phyloP scores from a whole-genome alignment of 2,888 invertebrate species.

The Elmis aenea region DNA sequence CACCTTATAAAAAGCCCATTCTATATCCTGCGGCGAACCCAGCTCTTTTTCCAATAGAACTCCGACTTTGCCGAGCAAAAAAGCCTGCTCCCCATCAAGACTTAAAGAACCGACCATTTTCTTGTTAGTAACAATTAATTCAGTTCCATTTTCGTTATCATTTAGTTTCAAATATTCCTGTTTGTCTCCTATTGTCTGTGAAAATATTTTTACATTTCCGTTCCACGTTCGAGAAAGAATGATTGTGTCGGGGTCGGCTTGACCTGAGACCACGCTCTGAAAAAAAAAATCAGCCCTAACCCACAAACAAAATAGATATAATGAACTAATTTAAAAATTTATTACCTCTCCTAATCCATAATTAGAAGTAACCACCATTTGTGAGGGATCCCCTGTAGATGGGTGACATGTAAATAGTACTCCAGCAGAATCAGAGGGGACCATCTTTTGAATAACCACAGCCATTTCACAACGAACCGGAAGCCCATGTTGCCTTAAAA shows the following conservation, averaged over 20 bases:
- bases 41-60: conserved; percentile 61
- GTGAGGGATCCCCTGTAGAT: conserved; percentile 60
- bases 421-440: conserved; percentile 65
- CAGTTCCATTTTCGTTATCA: conserved; percentile 45
- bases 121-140: too few relatives aligned
- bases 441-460: conserved; percentile 77
- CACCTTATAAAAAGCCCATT: conserved; percentile 69
- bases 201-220: conserved; percentile 41
- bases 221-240: conserved; percentile 51
- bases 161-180: conserved; percentile 48
- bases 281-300: too few relatives aligned
- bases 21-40: conserved; percentile 70
- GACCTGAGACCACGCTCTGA: conserved; percentile 75
- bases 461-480: conserved; percentile 64
- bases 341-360: conserved; percentile 81
- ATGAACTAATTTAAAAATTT: background rate
- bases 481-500: conserved; percentile 65
- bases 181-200: conserved; percentile 53
- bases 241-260: conserved; percentile 71
- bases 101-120: conserved; percentile 47
- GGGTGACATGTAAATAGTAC: conserved; percentile 81
- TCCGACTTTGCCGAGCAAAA: conserved; percentile 55
- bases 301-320: too few relatives aligned
- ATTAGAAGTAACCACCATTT: conserved; percentile 71
- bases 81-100: conserved; percentile 46